A percentile compares a stretch with the other conserved stretches of the same genome.
Evolutionary conservation across 1,140 invertebrate genomes (phyloP).

Genomic region (Galendromus occidentalis): DNA sequence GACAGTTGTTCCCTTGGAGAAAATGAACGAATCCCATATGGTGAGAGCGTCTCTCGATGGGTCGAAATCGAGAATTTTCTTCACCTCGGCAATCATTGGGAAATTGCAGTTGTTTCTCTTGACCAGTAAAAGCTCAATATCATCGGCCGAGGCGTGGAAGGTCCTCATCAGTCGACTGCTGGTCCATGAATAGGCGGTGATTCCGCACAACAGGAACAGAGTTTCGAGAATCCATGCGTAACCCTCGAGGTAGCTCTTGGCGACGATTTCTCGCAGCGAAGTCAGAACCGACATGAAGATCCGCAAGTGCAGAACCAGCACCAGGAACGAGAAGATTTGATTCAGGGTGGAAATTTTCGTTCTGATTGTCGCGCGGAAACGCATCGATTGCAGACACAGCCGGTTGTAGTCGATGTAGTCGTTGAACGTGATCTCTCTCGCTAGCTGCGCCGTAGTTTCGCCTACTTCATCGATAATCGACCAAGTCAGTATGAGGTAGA

Average conservation of each 20-base stretch:
- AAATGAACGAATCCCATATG: background rate
- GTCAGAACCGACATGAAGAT: background rate
- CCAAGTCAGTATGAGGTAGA: background rate
- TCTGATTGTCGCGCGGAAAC: background rate
- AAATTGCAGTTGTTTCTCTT: background rate
- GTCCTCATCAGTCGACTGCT: background rate
- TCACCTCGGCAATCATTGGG: constrained; percentile 2
- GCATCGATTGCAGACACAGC: background rate
- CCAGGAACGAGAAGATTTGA: background rate
- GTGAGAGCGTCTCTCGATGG: background rate
- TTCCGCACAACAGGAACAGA: background rate
- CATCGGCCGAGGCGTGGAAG: background rate
- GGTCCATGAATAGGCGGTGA: background rate
- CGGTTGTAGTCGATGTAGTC: constrained; percentile 2
- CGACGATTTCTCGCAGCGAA: background rate
- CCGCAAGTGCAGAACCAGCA: background rate
- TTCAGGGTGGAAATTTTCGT: background rate
- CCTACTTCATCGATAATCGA: constrained; percentile 1
- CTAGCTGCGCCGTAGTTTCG: background rate
- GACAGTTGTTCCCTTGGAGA: background rate
- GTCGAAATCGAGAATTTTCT: constrained; percentile 1
- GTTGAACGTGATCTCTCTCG: background rate
- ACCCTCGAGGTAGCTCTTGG: background rate
- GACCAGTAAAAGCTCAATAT: background rate
- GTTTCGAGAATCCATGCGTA: background rate